Base-by-base conservation (phyloP, 2,888 invertebrate species). In the Agapetus fuscipes region DNA sequence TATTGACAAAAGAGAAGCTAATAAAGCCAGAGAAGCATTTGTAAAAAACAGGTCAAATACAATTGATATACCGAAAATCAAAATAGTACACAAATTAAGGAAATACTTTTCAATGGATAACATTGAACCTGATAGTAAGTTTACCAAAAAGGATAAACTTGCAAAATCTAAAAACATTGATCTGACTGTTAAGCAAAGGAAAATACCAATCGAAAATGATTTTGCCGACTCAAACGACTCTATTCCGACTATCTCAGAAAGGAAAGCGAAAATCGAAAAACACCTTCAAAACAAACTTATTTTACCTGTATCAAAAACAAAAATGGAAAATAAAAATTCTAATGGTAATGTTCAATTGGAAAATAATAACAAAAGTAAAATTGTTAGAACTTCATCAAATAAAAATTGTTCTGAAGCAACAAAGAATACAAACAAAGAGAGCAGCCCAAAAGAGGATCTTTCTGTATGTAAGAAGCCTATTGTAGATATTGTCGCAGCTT, bases 11-110 rank as follows among this genome's bases (percentile, higher is more conserved):
- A 46, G 15, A n/a, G 14, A 16, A 15, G 17, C 11, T n/a, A 27
- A 26, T 10, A 30, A 34, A 10, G 32, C 42, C 5, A 40, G 40
- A 33, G 28, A 43, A 28, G 34, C 31, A 5, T 45, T 50, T 31
- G 15, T 36, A n/a, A 39, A 44, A 33, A 47, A 44, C 13, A 39
- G 30, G 38, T 45, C 44, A 30, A 43, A 42, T 27, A 44, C 41
- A 5, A 39, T 45, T 16, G 43, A 43, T 16, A 11, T 44, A 16
- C 39, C 43, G 11, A 41, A 40, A 39, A 12, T 20, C 20, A 12
- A 39, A 15, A 35, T 37, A 10, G 17, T 41, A 26, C 35, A 35
- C 31, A 34, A 34, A 28, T 36, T 44, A 20, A 45, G 40, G 27
- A 45, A 42, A 44, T 41, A 37, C 20, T 44, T 40, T 38, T 48